A percentile compares a stretch with the other conserved stretches of the same genome.
Evolutionary conservation across 2,888 invertebrate species (phyloP).

Genomic region (Calameuta filiformis): DNA sequence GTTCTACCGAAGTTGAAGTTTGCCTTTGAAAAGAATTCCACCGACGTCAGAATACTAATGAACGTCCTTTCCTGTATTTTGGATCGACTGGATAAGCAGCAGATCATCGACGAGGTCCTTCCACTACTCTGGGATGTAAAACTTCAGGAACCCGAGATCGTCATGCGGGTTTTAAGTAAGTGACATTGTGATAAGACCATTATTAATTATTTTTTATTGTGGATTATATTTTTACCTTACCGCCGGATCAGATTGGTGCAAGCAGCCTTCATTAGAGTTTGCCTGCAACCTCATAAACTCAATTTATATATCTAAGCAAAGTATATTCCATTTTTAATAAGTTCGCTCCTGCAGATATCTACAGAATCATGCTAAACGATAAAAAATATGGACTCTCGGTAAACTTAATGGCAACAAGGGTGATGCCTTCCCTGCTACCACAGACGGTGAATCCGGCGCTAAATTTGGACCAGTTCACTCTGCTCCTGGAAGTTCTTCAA

Average conservation of each 20-base stretch:
- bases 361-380: conserved; percentile 89
- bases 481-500: conserved; percentile 84
- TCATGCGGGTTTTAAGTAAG: conserved; percentile 93
- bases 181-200: conserved; percentile 55
- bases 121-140: conserved; percentile 89
- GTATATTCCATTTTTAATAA: background rate
- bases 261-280: background rate
- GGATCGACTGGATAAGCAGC: conserved; percentile 84
- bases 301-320: background rate
- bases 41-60: conserved; percentile 83
- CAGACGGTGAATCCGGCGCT: conserved; percentile 91
- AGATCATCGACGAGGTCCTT: conserved; percentile 90
- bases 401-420: conserved; percentile 91
- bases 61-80: conserved; percentile 84
- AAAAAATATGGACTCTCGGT: conserved; percentile 91
- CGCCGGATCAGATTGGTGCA: background rate
- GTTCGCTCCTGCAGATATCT: conserved; percentile 78
- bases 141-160: conserved; percentile 88
- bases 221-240: background rate
- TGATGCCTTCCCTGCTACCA: conserved; percentile 92
- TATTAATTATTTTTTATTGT: background rate
- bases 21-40: conserved; percentile 82
- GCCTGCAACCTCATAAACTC: background rate
- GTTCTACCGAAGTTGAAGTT: conserved; percentile 86
- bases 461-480: conserved; percentile 84